These are phyloP conservation scores for Rhinolophus sinicus DNA, from an alignment of 2,113 vertebrate genomes.

Conservation along the genomic window DNA sequence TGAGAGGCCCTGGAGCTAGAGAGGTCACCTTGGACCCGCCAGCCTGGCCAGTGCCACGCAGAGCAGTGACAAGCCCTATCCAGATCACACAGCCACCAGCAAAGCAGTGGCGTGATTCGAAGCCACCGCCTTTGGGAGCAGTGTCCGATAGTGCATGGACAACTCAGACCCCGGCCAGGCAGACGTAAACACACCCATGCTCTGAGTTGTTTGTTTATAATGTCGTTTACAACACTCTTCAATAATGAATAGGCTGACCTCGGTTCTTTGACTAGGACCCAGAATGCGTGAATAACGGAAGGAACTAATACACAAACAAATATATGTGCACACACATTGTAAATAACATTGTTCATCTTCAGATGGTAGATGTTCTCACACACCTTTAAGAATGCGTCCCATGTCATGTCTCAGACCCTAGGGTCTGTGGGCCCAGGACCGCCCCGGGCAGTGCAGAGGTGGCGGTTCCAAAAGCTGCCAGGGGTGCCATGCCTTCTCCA, in stretches of 20 bases:
- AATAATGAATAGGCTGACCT: not conserved
- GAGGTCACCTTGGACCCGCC: not conserved
- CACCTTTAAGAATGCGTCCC: not conserved
- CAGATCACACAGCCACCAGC: not conserved
- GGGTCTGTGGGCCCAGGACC: not conserved
- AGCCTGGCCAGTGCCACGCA: accelerated
- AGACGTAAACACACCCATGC: not conserved
- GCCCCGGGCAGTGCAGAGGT: not conserved
- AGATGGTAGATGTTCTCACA: not conserved
- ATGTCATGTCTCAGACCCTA: not conserved
- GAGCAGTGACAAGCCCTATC: not conserved
- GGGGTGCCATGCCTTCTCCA: not conserved
- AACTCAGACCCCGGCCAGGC: not conserved
- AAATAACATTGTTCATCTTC: no score
- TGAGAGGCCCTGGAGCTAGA: not conserved
- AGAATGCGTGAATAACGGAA: not conserved
- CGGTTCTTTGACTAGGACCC: not conserved
- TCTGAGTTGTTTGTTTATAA: no score
- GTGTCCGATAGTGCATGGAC: not conserved
- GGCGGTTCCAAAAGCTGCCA: not conserved
- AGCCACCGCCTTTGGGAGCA: not conserved
- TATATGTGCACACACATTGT: not conserved
- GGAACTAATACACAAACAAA: not conserved
- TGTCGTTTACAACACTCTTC: not conserved
- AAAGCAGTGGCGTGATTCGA: not conserved